phyloP scores from a whole-genome alignment of 1,140 invertebrate species.

The Cotesia vestalis region DNA sequence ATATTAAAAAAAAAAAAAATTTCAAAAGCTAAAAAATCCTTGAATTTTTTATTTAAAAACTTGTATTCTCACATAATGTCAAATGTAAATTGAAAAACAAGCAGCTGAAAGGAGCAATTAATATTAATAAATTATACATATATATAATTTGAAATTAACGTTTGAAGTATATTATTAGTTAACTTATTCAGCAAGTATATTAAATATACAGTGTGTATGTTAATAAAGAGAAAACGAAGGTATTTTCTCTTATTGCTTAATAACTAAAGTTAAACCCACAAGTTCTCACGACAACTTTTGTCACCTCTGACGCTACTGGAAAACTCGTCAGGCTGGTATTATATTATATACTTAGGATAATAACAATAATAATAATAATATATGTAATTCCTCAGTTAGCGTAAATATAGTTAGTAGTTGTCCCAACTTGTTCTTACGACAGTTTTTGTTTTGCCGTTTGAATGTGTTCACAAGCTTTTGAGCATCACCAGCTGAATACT shows the following conservation, averaged over 20 bases:
- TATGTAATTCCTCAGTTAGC: background rate
- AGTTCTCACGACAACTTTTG: conserved; percentile 36
- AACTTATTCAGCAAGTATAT: too few species aligned
- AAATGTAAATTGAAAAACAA: background rate
- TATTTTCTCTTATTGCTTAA: too few species aligned
- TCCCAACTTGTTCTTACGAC: conserved; percentile 24
- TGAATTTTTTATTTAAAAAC: background rate
- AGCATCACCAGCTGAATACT: background rate
- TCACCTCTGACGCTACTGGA: conserved; percentile 30
- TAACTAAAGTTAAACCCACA: background rate
- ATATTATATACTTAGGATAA: background rate
- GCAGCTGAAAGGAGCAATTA: too few species aligned
- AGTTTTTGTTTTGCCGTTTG: conserved; percentile 3
- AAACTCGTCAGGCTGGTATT: conserved; percentile 34
- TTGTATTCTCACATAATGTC: too few species aligned
- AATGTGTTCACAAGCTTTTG: background rate
- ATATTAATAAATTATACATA: background rate
- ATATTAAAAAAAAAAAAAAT: too few species aligned
- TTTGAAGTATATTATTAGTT: background rate
- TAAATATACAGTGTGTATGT: too few species aligned
- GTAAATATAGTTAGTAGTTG: conserved; percentile 28
- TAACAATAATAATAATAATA: background rate
- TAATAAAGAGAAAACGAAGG: too few species aligned
- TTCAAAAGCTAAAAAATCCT: too few species aligned
- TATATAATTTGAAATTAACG: background rate